Evolutionary conservation across 2,113 vertebrate genomes (phyloP).

Genomic region (Tilapia sparmanii): DNA sequence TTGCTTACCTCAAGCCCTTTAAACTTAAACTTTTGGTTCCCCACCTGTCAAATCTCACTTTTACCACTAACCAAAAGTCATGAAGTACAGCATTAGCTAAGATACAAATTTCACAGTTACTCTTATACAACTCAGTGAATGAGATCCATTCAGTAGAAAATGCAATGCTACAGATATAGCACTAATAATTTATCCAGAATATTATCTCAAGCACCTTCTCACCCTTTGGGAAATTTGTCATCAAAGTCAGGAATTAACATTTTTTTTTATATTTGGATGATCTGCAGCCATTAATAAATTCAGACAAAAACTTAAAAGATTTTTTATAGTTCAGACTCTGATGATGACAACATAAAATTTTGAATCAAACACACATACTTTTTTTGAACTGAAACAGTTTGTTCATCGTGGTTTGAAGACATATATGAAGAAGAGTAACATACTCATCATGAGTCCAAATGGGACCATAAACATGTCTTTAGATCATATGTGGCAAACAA

Average conservation of each 20-base stretch:
- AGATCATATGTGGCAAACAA: neutral
- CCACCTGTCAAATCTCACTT: neutral
- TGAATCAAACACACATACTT: neutral
- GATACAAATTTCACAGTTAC: neutral
- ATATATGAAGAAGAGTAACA: neutral
- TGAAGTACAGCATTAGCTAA: neutral
- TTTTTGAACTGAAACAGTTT: rapidly evolving
- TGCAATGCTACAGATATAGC: neutral
- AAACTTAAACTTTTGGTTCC: neutral
- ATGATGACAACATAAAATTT: neutral
- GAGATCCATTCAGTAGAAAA: neutral
- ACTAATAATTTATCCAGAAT: neutral
- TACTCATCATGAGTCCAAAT: neutral
- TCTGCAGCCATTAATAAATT: neutral
- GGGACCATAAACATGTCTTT: neutral
- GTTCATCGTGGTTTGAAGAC: neutral
- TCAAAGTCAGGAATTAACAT: neutral
- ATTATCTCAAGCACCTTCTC: neutral
- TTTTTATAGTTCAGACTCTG: neutral
- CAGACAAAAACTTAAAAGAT: neutral
- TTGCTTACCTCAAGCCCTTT: neutral
- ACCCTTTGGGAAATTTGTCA: neutral
- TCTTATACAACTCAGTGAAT: neutral
- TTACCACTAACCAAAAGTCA: neutral
- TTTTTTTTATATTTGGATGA: neutral